A percentile compares a stretch with the other conserved stretches of the same genome.
Conservation (phyloP, 2,797 vertebrate species). For the Rhinoraja longicauda region DNA sequence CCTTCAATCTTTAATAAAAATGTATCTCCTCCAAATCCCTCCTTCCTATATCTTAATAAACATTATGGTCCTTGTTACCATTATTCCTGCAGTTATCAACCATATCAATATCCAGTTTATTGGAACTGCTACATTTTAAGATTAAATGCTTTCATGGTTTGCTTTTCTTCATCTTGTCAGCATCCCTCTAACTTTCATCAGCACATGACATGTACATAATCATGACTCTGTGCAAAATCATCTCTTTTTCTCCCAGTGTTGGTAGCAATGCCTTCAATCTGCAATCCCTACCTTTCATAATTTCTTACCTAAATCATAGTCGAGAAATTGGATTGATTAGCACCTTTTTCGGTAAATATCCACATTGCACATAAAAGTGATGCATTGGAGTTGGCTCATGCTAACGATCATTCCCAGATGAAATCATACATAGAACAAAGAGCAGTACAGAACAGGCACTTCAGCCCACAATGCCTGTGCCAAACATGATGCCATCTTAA, state of each 20-base stretch:
- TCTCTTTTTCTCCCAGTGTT: not conserved
- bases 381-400: no score
- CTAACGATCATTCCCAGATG: no score
- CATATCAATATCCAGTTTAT: not conserved
- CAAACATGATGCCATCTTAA: no score
- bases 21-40: not conserved
- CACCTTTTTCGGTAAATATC: no score
- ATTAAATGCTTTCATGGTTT: not conserved
- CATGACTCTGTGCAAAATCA: not conserved
- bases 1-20: not conserved
- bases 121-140: not conserved
- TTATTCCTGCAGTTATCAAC: not conserved
- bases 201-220: not conserved
- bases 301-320: not conserved
- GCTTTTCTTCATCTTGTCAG: not conserved
- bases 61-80: not conserved
- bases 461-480: no score
- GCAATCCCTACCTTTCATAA: not conserved
- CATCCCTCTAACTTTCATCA: not conserved
- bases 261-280: not conserved
- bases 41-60: not conserved
- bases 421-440: no score
- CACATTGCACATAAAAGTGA: no score
- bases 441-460: no score
- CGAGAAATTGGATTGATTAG: no score